Conservation (phyloP, 2,797 vertebrate genomes). For the Tarsius wallacei region DNA sequence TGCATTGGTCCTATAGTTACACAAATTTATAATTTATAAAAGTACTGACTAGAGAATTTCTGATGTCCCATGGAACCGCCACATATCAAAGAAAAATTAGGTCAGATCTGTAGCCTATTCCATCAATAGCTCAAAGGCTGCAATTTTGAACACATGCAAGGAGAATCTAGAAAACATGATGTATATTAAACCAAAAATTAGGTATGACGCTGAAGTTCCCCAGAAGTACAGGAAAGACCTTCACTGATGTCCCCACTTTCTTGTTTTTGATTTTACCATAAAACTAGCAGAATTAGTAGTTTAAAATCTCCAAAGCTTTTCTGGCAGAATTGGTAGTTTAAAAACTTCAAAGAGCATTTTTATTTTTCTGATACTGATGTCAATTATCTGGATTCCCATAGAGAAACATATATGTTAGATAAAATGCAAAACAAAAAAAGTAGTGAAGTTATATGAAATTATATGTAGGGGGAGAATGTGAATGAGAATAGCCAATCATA, state of each 20-base stretch:
- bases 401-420: neutral
- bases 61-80: neutral
- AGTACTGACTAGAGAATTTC: neutral
- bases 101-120: neutral
- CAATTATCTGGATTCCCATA: neutral
- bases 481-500: neutral
- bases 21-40: neutral
- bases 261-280: neutral
- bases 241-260: neutral
- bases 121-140: neutral
- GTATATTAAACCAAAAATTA: neutral
- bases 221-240: neutral
- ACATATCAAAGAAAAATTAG: neutral
- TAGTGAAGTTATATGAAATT: neutral
- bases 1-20: neutral
- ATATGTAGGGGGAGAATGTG: neutral
- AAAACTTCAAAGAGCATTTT: neutral
- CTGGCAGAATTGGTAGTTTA: neutral
- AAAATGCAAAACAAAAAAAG: constrained; percentile 26
- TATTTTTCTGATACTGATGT: neutral
- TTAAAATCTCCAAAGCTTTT: neutral
- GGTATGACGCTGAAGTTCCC: neutral
- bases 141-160: neutral
- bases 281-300: neutral
- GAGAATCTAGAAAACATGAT: neutral